Conservation (phyloP, 2,797 vertebrate genomes). For the Esox masquinongy region DNA sequence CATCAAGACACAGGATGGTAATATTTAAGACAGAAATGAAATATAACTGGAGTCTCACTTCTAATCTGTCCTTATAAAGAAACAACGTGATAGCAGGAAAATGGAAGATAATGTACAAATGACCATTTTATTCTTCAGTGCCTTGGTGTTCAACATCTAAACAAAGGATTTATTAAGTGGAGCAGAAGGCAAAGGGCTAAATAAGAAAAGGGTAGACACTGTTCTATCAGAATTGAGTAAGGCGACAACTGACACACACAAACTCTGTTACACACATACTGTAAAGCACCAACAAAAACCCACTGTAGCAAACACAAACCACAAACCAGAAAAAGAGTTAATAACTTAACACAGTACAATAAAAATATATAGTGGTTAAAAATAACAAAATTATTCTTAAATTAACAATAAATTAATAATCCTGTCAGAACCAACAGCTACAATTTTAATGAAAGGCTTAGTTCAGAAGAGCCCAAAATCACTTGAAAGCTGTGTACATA, state of each 20-base stretch:
- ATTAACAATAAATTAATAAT: neutral
- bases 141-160: neutral
- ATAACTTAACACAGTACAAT: neutral
- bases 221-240: neutral
- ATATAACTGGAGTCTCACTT: constrained; percentile 10
- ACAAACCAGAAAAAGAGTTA: neutral
- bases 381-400: neutral
- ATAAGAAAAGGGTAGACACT: neutral
- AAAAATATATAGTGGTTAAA: neutral
- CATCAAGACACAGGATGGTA: constrained; percentile 7
- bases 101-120: neutral
- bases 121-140: neutral
- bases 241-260: neutral
- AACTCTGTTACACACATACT: neutral
- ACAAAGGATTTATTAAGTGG: neutral
- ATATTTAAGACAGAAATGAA: constrained; percentile 21
- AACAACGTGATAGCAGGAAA: neutral
- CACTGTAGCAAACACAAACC: neutral
- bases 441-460: neutral
- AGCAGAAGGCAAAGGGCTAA: neutral
- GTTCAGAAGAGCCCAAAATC: neutral
- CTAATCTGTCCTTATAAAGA: constrained; percentile 2
- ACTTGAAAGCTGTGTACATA: too few species aligned
- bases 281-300: neutral
- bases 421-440: neutral